Conservation (phyloP, 2,888 invertebrate genomes). For the Campoplex nolae region DNA sequence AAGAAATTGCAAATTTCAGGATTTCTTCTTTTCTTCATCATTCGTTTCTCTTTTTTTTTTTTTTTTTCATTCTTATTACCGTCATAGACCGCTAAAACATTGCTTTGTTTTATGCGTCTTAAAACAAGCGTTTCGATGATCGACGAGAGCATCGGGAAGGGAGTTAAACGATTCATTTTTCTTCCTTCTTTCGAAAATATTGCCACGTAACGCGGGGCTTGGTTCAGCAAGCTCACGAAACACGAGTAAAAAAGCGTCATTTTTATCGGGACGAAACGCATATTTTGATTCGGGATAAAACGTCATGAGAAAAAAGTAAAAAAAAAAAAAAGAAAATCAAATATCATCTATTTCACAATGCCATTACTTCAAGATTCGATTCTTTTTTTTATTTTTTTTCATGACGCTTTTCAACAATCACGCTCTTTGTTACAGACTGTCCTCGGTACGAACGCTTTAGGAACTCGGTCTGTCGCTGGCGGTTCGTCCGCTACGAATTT, state of each 20-base stretch:
- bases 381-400: conserved; percentile 23
- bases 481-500: conserved; percentile 70
- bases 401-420: conserved; percentile 19
- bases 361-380: conserved; percentile 1
- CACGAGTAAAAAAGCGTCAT: background rate
- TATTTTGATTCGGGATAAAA: conserved; percentile 20
- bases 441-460: conserved; percentile 70
- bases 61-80: background rate
- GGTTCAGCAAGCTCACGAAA: background rate
- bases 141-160: conserved; percentile 34
- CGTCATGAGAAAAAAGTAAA: conserved; percentile 31
- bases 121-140: conserved; percentile 53
- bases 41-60: conserved; percentile 15
- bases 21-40: conserved; percentile 64
- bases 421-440: conserved; percentile 26
- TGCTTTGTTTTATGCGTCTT: conserved; percentile 34
- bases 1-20: conserved; percentile 81
- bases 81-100: conserved; percentile 39
- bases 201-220: background rate
- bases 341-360: conserved; percentile 6
- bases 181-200: background rate
- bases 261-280: conserved; percentile 33
- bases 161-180: background rate
- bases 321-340: conserved; percentile 15
- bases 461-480: conserved; percentile 76